Evolutionary conservation across 2,888 invertebrate genomes (phyloP).

Genomic region (Phengaris arion): DNA sequence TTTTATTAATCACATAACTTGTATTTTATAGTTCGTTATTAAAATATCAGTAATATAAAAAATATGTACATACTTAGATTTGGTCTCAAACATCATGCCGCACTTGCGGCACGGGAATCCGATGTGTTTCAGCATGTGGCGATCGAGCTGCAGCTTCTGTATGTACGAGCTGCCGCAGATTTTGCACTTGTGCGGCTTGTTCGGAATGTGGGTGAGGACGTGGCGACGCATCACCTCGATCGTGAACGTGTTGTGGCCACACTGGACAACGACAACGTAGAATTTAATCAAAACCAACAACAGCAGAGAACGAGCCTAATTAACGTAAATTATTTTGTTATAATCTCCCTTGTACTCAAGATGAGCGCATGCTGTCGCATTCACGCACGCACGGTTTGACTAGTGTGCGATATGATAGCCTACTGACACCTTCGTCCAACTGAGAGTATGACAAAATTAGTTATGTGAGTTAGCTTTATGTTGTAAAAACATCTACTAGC

Average conservation of each 20-base stretch:
- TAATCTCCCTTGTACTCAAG: too few species aligned
- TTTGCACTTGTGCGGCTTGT: constrained; percentile 78
- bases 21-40: too few species aligned
- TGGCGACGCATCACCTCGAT: constrained; percentile 90
- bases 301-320: background rate
- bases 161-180: constrained; percentile 90
- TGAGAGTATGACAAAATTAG: too few species aligned
- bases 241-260: constrained; percentile 87
- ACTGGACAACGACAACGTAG: constrained; percentile 73
- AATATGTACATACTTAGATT: constrained; percentile 45
- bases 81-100: constrained; percentile 47
- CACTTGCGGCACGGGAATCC: constrained; percentile 81
- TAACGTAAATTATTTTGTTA: background rate
- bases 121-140: constrained; percentile 87
- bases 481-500: too few species aligned
- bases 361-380: too few species aligned
- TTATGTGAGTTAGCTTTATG: too few species aligned
- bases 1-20: too few species aligned
- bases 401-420: too few species aligned
- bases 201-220: constrained; percentile 81
- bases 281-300: background rate
- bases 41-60: too few species aligned
- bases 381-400: too few species aligned
- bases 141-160: constrained; percentile 88
- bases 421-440: too few species aligned